Base-by-base conservation (phyloP, 2,797 vertebrate genomes). In the Rhinella marina region DNA sequence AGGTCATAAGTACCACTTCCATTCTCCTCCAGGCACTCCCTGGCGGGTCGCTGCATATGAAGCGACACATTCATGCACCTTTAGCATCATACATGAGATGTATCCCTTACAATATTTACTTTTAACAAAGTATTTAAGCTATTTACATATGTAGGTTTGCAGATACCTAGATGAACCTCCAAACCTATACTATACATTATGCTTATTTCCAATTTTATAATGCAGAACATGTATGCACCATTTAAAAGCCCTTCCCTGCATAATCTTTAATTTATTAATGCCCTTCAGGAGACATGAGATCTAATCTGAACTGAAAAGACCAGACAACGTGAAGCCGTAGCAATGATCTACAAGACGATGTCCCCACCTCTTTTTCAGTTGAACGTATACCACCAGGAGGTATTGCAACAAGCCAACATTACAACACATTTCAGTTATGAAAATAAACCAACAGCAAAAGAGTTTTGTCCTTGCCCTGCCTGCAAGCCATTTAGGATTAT, bases 401-500 rank as follows among this genome's bases (percentile, higher is more conserved):
- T 62, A 85, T 77, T 76, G 68, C 86, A 75, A 29, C 59, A 82
- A 72, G 56, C 56, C 52, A 10, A 41, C 29, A 68, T 84, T 84
- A 52, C 87, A 70, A 81, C 78, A 87, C 66, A 61, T 62, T 62
- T 73, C 61, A 81, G 78, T 62, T 78, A 86, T 70, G 85, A 81
- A 73, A 87, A 87, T 84, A 87, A 61, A 73, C 84, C 84, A 86
- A 68, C 78, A 48, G 78, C 79, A 62, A 50, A 77, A 73, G 62
- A 27, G 81, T 57, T 73, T 62, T 50, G 78, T 86, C 85, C 85
- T 64, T 83, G 81, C 87, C 86, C 73, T 84, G 87, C 73, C 75
- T 88, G 21, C 52, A 79, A 77, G 87, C 82, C 29, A 50, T 79
- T 78, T 72, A 52, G 70, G 56, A 83, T 79, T 50, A 78, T 50